A percentile compares a stretch with the other conserved stretches of the same genome.
Conservation (phyloP, 2,888 invertebrate genomes). For the Amiota mariae region DNA sequence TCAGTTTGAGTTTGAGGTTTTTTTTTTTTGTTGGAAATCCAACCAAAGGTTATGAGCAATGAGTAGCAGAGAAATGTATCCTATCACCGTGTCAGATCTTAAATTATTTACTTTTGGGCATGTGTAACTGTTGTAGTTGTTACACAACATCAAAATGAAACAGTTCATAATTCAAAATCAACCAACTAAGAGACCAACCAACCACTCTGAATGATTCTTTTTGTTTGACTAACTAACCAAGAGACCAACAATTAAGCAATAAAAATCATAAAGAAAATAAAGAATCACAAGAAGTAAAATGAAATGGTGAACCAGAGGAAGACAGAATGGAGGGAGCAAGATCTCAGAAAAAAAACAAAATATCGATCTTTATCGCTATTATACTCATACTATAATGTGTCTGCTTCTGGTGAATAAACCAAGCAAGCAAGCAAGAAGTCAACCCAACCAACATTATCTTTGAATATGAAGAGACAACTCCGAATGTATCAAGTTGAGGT, state of each 20-base stretch:
- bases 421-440: no score
- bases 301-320: background rate
- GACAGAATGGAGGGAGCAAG: constrained; percentile 28
- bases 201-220: constrained; percentile 22
- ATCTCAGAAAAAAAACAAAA: constrained; percentile 24
- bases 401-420: constrained; percentile 35
- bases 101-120: constrained; percentile 32
- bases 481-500: no score
- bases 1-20: constrained; percentile 17
- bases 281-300: constrained; percentile 17
- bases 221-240: constrained; percentile 42
- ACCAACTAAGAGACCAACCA: constrained; percentile 23
- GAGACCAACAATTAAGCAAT: constrained; percentile 64
- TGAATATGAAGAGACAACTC: no score
- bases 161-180: constrained; percentile 53
- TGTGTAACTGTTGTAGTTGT: constrained; percentile 51
- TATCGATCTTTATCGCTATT: constrained; percentile 37
- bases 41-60: constrained; percentile 21
- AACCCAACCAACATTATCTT: no score
- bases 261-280: constrained; percentile 47
- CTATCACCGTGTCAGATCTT: constrained; percentile 60
- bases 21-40: constrained; percentile 18
- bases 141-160: constrained; percentile 57
- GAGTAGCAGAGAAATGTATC: constrained; percentile 55
- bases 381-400: background rate